Percentiles rank a stretch among this genome's conserved stretches.
Conservation (phyloP, 1,140 invertebrate species). For the Sminthurides bifidus region DNA sequence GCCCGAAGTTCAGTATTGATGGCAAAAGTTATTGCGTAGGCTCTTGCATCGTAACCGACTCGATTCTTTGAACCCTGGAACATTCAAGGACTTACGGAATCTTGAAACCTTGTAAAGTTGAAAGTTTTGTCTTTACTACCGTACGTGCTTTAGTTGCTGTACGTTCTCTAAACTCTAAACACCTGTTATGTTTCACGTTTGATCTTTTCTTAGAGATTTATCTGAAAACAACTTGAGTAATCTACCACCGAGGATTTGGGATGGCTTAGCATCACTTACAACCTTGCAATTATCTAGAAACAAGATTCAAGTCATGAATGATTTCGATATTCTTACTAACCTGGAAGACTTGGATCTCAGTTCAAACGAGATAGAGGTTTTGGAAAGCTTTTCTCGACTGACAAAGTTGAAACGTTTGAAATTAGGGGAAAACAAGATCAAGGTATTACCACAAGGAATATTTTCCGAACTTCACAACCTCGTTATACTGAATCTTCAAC, state of each 20-base stretch:
- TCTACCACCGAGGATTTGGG: conserved; percentile 42
- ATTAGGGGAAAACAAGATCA: conserved; percentile 32
- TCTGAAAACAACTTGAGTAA: conserved; percentile 56
- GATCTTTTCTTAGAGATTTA: conserved; percentile 44
- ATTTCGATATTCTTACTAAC: conserved; percentile 37
- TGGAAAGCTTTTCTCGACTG: conserved; percentile 10
- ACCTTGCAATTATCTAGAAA: conserved; percentile 43
- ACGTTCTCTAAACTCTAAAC: neutral
- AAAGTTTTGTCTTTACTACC: conserved; percentile 5
- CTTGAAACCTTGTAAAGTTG: conserved; percentile 33
- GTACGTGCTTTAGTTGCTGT: neutral
- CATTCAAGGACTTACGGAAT: conserved; percentile 31
- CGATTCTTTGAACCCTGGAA: conserved; percentile 22
- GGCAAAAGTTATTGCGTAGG: neutral
- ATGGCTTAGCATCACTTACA: conserved; percentile 36
- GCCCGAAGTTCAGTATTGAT: neutral
- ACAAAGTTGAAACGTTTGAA: conserved; percentile 25
- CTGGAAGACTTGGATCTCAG: conserved; percentile 44
- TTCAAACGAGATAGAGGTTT: conserved; percentile 35
- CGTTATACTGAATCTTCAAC: conserved; percentile 55
- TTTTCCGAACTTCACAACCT: conserved; percentile 52
- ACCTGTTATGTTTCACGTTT: neutral
- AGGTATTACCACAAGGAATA: conserved; percentile 15
- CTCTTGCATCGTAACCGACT: conserved; percentile 33
- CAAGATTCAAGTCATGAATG: conserved; percentile 36